These are phyloP conservation scores for Grammomys surdaster DNA, from an alignment of 2,113 vertebrate species.

Conservation along the genomic window DNA sequence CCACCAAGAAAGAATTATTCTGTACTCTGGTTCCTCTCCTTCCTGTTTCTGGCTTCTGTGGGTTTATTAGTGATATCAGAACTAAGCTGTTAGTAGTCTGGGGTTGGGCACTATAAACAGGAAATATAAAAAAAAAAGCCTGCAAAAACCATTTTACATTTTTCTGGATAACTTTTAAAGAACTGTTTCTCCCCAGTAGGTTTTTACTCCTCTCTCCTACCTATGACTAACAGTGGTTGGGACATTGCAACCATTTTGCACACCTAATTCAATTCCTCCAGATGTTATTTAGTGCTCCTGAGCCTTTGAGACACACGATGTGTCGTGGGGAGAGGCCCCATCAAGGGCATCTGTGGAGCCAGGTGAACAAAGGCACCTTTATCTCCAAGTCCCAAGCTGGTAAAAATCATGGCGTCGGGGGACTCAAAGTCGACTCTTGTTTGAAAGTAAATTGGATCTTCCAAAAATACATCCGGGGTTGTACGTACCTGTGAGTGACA, in stretches of 20 bases:
- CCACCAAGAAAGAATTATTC: slow-evolving; percentile 24
- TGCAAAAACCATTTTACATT: not conserved
- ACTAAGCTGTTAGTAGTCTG: not conserved
- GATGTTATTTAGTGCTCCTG: not conserved
- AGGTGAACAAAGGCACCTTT: not conserved
- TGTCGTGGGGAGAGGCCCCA: not conserved
- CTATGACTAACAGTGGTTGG: not conserved
- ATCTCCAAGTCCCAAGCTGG: not conserved
- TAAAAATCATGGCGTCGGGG: not conserved
- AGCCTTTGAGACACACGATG: not conserved
- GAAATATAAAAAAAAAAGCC: not conserved
- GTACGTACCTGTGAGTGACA: not conserved
- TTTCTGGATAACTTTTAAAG: slow-evolving; percentile 9
- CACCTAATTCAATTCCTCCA: not conserved
- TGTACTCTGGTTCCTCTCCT: not conserved
- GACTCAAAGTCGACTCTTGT: not conserved
- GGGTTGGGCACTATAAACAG: not conserved
- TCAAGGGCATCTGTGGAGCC: not conserved
- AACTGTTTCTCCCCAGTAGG: slow-evolving; percentile 9
- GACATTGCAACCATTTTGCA: not conserved
- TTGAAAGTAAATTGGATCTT: not conserved
- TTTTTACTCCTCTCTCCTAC: not conserved
- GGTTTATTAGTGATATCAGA: not conserved
- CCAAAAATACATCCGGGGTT: not conserved
- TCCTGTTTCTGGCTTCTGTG: not conserved